A percentile compares a stretch with the other conserved stretches of the same genome.
Conservation (phyloP, 2,797 vertebrate species). For the Chelidonichthys spinosus region DNA sequence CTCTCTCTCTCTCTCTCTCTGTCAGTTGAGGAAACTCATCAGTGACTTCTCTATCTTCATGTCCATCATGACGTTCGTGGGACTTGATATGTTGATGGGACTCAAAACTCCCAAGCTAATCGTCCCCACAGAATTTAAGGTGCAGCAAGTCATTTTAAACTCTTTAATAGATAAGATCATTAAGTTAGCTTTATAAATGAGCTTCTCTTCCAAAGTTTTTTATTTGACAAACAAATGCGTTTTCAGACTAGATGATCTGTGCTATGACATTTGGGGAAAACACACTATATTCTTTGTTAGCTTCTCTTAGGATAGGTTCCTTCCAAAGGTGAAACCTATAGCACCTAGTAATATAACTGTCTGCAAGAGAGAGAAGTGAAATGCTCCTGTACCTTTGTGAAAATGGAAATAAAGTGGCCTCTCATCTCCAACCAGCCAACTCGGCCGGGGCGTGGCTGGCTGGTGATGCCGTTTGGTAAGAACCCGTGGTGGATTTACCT, state of each 20-base stretch:
- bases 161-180: not conserved
- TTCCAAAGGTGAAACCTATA: not conserved
- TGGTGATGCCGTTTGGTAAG: slow-evolving; percentile 95
- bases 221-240: not conserved
- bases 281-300: not conserved
- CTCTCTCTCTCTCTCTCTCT: slow-evolving; percentile 26
- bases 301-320: not conserved
- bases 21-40: slow-evolving; percentile 92
- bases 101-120: slow-evolving; percentile 91
- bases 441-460: slow-evolving; percentile 91
- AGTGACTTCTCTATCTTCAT: slow-evolving; percentile 97
- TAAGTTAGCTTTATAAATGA: not conserved
- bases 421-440: slow-evolving; percentile 86
- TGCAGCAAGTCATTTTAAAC: slow-evolving; percentile 52
- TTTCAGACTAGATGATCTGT: not conserved
- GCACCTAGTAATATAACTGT: not conserved
- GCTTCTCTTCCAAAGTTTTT: not conserved
- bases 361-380: not conserved
- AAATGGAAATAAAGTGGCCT: not conserved
- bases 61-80: slow-evolving; percentile 92
- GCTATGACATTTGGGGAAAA: not conserved
- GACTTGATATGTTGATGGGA: slow-evolving; percentile 89
- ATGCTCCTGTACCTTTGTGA: not conserved
- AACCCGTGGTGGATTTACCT: slow-evolving; percentile 98
- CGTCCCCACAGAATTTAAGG: slow-evolving; percentile 90